Base-by-base conservation (phyloP, 2,888 invertebrate genomes). In the Chironomus tentans region DNA sequence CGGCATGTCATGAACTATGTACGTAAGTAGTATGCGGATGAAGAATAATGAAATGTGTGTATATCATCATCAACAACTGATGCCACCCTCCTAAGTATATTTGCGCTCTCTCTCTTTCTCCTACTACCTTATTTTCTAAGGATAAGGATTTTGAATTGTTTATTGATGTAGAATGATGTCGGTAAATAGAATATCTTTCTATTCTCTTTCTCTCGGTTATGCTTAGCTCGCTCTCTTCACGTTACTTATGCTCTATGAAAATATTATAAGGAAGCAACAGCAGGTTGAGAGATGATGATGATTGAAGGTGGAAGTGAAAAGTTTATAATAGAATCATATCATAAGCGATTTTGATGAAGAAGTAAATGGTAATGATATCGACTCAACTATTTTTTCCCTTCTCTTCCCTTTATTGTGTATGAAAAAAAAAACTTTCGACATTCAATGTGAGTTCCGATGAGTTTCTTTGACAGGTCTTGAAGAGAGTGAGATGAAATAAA, bases 301-400 rank as follows among this genome's bases (percentile, higher is more conserved):
- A 38, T 38, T 38, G 38, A 38, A 38, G 38, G 38, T 38, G 38
- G 38, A 38, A 50, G 50, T 50, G 15, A 15, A 56, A 70, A 70
- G 47, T 47, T 70, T 47, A 70, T 70, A 47, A 68, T 70, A 21
- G 46, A 70, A 70, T 70, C 70, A 70, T 47, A 70, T 70, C 70
- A 70, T 46, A 47, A 70, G 47, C 21, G 70, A 70, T 21, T 21
- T 21, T 65, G 70, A 70, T 70, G 56, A 15, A 38, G 38, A 38
- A 38, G 56, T 18, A 18, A 56, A 56, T 56, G 18, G 18, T 56
- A 15, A 56, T 56, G 18, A 56, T 18, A 56, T 56, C 38, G 38
- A 38, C 38, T 38, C 38, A 38, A 38, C 38, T 38, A 38, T 38
- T 38, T 38, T 38, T 38, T 28, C 5, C 5, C 5, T 3, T 28